phyloP scores from a whole-genome alignment of 2,113 vertebrate genomes.

The Nansenia antarctica region DNA sequence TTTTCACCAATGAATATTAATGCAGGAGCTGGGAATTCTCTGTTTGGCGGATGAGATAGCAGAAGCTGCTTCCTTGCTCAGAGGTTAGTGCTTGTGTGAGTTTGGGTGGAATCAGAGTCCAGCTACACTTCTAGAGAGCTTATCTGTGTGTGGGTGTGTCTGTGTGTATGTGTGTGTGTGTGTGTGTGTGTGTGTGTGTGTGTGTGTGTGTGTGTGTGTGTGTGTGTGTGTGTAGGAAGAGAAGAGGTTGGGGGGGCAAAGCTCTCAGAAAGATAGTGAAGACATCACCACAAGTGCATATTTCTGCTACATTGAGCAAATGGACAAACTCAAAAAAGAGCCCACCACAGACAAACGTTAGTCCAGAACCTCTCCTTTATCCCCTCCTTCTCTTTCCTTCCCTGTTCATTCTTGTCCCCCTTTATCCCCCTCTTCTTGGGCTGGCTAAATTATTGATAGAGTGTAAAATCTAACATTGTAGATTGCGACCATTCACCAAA shows the following conservation, averaged over 20 bases:
- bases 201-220: neutral
- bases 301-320: constrained; percentile 76
- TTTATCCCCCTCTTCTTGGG: constrained; percentile 26
- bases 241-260: neutral
- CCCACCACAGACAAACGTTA: constrained; percentile 29
- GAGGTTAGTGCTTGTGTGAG: neutral
- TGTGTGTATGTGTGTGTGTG: neutral
- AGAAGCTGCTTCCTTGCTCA: neutral
- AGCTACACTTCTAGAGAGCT: neutral
- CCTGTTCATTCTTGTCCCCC: constrained; percentile 31
- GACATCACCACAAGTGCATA: constrained; percentile 57
- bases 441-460: constrained; percentile 86
- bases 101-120: neutral
- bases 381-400: constrained; percentile 20
- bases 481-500: constrained; percentile 90
- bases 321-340: constrained; percentile 63
- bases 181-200: neutral
- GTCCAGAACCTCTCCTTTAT: neutral
- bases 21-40: constrained; percentile 42
- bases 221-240: neutral
- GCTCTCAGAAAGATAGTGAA: constrained; percentile 48
- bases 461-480: constrained; percentile 92
- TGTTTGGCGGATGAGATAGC: constrained; percentile 23
- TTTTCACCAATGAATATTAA: constrained; percentile 55
- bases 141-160: neutral